Conservation (phyloP, 2,113 vertebrate genomes). For the Gallinago jamesoni region DNA sequence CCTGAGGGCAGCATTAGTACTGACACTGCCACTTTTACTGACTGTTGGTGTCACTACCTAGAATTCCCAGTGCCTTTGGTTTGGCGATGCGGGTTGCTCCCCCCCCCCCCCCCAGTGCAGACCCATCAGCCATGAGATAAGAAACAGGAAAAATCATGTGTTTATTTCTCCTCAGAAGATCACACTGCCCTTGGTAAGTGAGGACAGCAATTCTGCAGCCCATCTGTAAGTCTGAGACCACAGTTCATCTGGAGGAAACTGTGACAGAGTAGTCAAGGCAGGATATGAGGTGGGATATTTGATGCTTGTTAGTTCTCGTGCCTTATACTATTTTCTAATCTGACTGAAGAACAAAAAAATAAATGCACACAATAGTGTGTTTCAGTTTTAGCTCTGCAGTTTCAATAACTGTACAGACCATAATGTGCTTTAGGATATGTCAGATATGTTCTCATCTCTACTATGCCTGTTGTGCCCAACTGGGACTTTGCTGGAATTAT, state of each 20-base stretch:
- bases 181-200: not conserved
- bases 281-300: not conserved
- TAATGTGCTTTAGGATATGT: not conserved
- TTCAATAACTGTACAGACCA: not conserved
- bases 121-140: not conserved
- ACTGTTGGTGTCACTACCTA: not conserved
- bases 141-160: not conserved
- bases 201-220: not conserved
- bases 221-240: not conserved
- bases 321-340: not conserved
- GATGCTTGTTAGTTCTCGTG: not conserved
- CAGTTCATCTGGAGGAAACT: not conserved
- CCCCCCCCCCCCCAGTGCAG: rapidly evolving
- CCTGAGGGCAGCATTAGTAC: not conserved
- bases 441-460: not conserved
- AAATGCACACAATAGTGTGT: not conserved
- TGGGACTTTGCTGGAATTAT: not conserved
- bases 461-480: not conserved
- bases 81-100: not conserved
- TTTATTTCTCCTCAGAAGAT: not conserved
- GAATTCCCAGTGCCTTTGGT: not conserved
- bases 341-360: not conserved
- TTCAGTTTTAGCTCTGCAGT: not conserved
- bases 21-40: not conserved
- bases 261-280: not conserved